These are phyloP conservation scores for Teleogryllus oceanicus DNA, from an alignment of 2,888 invertebrate species.

Conservation along the genomic window DNA sequence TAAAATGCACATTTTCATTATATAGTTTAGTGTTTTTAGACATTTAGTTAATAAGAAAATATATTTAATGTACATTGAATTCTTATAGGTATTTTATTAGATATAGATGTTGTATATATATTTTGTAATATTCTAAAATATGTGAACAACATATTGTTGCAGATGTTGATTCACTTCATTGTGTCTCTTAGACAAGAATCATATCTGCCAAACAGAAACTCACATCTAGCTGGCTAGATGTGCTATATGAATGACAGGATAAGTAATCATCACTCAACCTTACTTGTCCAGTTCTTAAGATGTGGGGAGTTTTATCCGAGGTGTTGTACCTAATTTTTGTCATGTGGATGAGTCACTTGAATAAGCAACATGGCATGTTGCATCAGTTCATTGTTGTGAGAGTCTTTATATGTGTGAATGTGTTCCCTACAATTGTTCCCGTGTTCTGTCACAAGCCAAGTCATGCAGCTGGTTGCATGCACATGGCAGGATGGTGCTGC, in stretches of 20 bases:
- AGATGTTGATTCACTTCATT: not conserved
- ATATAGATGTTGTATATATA: not conserved
- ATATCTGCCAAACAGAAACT: not conserved
- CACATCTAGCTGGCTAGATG: slow-evolving; percentile 5
- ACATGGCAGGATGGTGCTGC: not conserved
- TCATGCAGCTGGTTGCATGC: slow-evolving; percentile 2
- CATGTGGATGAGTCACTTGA: not conserved
- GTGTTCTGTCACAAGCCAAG: not conserved
- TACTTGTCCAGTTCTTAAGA: not conserved
- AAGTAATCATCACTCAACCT: not conserved
- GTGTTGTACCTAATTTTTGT: not conserved
- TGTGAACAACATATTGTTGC: not conserved
- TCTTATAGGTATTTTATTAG: slow-evolving; percentile 1
- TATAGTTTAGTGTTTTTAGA: not conserved
- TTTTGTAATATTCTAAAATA: not conserved
- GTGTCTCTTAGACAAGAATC: not conserved
- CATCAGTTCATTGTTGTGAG: not conserved
- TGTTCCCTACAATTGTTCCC: not conserved
- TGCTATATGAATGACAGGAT: not conserved
- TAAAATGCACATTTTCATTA: slow-evolving; percentile 6
- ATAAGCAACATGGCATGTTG: not conserved
- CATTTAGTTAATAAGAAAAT: not conserved
- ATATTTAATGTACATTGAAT: slow-evolving; percentile 11
- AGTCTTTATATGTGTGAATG: not conserved
- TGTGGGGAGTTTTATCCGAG: not conserved